Conservation (phyloP, 2,888 invertebrate species). For the Philaethria dido region DNA sequence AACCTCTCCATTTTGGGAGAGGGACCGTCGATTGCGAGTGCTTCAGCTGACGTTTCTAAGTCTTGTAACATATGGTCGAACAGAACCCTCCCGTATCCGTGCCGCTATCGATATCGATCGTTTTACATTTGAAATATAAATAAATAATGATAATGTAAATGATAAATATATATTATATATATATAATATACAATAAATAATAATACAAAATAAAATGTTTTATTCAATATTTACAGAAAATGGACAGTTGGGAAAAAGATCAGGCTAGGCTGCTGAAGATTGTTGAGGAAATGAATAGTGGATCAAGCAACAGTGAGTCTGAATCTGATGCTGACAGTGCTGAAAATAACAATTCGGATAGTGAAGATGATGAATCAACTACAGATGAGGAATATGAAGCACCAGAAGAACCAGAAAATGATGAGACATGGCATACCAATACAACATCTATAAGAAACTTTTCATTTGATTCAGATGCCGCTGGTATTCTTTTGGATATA, state of each 20-base stretch:
- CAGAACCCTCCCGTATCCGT: slow-evolving; percentile 92
- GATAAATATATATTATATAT: slow-evolving; percentile 1
- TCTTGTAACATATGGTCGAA: slow-evolving; percentile 95
- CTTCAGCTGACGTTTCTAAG: slow-evolving; percentile 86
- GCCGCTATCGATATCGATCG: slow-evolving; percentile 91
- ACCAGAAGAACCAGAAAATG: too few species aligned
- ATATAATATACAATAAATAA: slow-evolving; percentile 12
- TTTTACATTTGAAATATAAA: too few species aligned
- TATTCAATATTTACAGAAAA: slow-evolving; percentile 1
- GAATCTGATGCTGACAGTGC: slow-evolving; percentile 6
- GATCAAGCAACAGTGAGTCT: neutral
- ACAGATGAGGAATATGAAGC: slow-evolving; percentile 2
- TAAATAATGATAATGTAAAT: neutral
- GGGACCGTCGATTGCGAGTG: slow-evolving; percentile 96
- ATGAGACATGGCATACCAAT: too few species aligned
- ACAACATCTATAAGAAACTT: slow-evolving; percentile 2
- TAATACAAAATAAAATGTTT: slow-evolving; percentile 10
- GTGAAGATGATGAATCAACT: slow-evolving; percentile 7
- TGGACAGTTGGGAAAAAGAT: too few species aligned
- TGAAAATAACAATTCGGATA: slow-evolving; percentile 7
- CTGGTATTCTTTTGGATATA: slow-evolving; percentile 4
- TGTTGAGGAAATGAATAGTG: too few species aligned
- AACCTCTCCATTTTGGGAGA: slow-evolving; percentile 95
- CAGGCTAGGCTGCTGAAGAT: too few species aligned
- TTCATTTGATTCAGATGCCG: slow-evolving; percentile 6